Conservation (phyloP, 2,888 invertebrate species). For the Catotricha subobsoleta region DNA sequence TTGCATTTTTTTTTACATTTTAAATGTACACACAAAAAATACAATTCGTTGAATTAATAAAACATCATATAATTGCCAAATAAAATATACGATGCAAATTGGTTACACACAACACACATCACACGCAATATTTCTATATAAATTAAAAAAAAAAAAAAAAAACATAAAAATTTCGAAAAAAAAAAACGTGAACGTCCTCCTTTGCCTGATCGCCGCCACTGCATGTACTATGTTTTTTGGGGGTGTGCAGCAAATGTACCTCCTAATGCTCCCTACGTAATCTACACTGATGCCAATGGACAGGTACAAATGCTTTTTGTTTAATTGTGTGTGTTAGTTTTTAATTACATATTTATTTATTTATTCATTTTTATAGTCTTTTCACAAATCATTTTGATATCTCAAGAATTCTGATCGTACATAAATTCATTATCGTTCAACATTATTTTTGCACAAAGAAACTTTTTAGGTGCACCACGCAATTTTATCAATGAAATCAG, state of each 20-base stretch:
- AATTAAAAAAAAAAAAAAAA: neutral
- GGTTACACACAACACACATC: neutral
- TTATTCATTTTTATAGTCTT: neutral
- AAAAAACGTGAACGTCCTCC: neutral
- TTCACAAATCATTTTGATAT: too few relatives aligned
- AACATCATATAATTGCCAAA: too few relatives aligned
- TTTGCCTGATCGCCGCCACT: conserved; percentile 2
- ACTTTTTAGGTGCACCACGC: too few relatives aligned
- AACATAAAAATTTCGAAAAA: neutral
- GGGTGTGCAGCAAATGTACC: conserved; percentile 40
- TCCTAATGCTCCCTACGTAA: conserved; percentile 82
- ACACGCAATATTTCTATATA: neutral
- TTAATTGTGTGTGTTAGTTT: conserved; percentile 1
- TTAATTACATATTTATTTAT: conserved; percentile 38
- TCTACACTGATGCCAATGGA: conserved; percentile 90
- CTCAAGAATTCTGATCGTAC: too few relatives aligned
- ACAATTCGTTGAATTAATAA: too few relatives aligned
- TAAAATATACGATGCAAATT: neutral
- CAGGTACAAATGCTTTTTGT: conserved; percentile 50
- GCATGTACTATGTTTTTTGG: conserved; percentile 6
- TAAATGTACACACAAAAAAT: too few relatives aligned
- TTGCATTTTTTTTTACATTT: too few relatives aligned
- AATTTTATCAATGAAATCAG: too few relatives aligned
- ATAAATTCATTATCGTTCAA: too few relatives aligned
- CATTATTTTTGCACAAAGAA: too few relatives aligned